These are phyloP conservation scores for Sussaba pulchella DNA, from an alignment of 2,888 invertebrate species.

Conservation along the genomic window DNA sequence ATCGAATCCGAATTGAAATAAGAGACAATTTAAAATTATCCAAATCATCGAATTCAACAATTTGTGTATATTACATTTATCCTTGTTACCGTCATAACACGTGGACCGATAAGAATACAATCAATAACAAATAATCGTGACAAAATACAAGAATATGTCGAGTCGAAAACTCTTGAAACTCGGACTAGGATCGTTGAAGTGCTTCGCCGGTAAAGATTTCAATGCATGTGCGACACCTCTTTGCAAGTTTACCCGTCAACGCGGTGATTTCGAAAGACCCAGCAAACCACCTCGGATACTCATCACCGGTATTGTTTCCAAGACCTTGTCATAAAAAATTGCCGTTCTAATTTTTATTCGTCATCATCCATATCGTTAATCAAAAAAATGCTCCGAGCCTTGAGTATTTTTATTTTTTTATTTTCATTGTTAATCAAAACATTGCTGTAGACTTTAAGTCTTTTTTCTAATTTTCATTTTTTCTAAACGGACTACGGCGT, in stretches of 20 bases:
- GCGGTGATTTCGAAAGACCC: conserved; percentile 42
- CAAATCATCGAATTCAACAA: neutral
- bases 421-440: no score
- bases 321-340: no score
- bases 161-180: conserved; percentile 44
- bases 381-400: no score
- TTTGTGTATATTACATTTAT: neutral
- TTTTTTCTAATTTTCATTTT: no score
- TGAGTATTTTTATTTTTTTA: no score
- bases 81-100: neutral
- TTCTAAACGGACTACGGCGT: no score
- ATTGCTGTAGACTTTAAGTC: no score
- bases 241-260: conserved; percentile 1
- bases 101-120: neutral
- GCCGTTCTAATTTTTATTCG: conserved; percentile 60
- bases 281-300: conserved; percentile 85
- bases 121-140: neutral
- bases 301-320: conserved; percentile 85
- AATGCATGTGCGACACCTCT: conserved; percentile 35
- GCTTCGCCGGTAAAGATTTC: conserved; percentile 50
- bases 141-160: conserved; percentile 68
- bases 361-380: no score
- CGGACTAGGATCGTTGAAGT: conserved; percentile 7
- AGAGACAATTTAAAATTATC: no score
- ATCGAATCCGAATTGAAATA: no score